Evolutionary conservation across 2,797 vertebrate species (phyloP), one percentile per base, ranked within the genome.

Genomic region (Etheostoma perlongum): DNA sequence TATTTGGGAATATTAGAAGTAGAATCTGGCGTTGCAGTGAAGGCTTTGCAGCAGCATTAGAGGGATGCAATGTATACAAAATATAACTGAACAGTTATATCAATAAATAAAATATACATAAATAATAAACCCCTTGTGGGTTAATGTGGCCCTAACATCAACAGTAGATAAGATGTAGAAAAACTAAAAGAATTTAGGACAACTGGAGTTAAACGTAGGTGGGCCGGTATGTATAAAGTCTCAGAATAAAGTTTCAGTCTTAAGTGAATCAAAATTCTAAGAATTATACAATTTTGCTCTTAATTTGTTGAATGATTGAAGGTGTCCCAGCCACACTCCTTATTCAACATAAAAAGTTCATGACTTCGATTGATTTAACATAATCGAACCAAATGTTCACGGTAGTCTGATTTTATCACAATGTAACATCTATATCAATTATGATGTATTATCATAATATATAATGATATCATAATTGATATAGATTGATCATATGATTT

Each of bases 1-100:
- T 76, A 76, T 63, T 75, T 85, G 67, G 19, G 19, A 67, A 52
- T 6, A 48, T 40, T 40, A 40, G 36, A 40, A 40, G 36, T 12
- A 40, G 36, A 40, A 40, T 12, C 4, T 63, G 40, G 14, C 1
- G 16, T 30, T 36, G 47, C 30, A 42, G 5, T 33, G 16, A 49
- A 36, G 44, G 12, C 7, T 21, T 48, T 21, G 16, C n/a, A 48
- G 51, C n/a, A 15, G 15, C 5, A 30, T 57, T 49, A 59, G 5
- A 4, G 7, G 7, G 7, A 47, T 40, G 18, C 16, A 4, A 59
- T 9, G 0, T 9, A 15, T 55, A 23, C 36, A 40, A 40, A 12
- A 40, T 40, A 40, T 25, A 54, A 16, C 19, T 57, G 4, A 49
- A 49, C 33, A 55, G 13, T 54, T 21, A 54, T 13, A 48, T 44